Conservation (phyloP, 1,140 invertebrate genomes). For the Rhyacophila brunnea region DNA sequence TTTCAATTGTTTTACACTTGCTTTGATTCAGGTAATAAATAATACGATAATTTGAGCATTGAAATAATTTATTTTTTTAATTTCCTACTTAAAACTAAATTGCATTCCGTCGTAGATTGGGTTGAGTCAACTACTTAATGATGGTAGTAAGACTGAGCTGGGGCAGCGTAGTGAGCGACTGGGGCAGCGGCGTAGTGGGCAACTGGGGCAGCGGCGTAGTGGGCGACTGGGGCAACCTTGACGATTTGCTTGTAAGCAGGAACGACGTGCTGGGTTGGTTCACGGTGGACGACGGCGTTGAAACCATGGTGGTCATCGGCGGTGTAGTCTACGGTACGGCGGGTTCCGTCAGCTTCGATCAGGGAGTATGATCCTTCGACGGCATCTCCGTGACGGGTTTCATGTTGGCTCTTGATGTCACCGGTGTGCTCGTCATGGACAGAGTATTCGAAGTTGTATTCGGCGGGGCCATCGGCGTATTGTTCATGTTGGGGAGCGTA, state of each 20-base stretch:
- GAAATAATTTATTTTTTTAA: constrained; percentile 23
- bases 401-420: constrained; percentile 61
- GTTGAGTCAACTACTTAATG: not conserved
- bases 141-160: constrained; percentile 25
- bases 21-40: not conserved
- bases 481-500: constrained; percentile 36
- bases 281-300: constrained; percentile 63
- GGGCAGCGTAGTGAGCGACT: constrained; percentile 22
- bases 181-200: constrained; percentile 41
- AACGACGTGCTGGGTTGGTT: constrained; percentile 51
- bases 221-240: constrained; percentile 29
- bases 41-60: constrained; percentile 5
- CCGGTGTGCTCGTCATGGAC: constrained; percentile 57
- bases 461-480: constrained; percentile 39
- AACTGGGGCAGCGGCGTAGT: constrained; percentile 25
- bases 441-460: constrained; percentile 55
- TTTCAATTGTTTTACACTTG: not conserved
- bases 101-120: not conserved
- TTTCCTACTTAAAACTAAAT: constrained; percentile 23
- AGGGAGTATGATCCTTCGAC: constrained; percentile 61
- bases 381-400: constrained; percentile 58
- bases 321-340: constrained; percentile 70
- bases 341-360: constrained; percentile 64
- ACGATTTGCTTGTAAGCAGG: constrained; percentile 36
- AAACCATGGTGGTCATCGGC: constrained; percentile 71